A percentile compares a stretch with the other conserved stretches of the same genome.
Conservation (phyloP, 2,888 invertebrate genomes). For the Pilophorus perplexus region DNA sequence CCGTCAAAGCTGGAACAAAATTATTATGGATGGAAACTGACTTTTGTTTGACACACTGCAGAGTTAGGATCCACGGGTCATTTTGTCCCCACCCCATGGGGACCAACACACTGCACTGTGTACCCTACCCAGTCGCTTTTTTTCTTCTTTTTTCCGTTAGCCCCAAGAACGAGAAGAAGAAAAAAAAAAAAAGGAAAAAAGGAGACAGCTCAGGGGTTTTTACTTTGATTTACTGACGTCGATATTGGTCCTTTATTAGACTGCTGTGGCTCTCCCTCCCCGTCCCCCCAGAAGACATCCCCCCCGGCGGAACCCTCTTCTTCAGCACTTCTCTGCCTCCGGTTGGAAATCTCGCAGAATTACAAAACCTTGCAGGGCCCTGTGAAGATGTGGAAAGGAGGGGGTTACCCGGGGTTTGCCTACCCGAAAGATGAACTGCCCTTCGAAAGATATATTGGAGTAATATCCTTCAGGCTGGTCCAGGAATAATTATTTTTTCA, state of each 20-base stretch:
- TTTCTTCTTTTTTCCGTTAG: slow-evolving; percentile 30
- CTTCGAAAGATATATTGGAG: slow-evolving; percentile 17
- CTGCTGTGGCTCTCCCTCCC: slow-evolving; percentile 1
- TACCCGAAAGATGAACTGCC: slow-evolving; percentile 27
- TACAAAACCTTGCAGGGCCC: slow-evolving; percentile 35
- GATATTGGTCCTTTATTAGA: slow-evolving; percentile 42
- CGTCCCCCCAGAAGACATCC: no score
- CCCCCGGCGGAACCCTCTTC: neutral
- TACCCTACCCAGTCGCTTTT: neutral
- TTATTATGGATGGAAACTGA: no score
- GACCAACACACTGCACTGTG: neutral
- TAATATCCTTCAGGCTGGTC: slow-evolving; percentile 11
- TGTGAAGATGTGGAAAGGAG: neutral
- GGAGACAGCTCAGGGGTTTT: slow-evolving; percentile 35
- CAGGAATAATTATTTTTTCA: slow-evolving; percentile 17
- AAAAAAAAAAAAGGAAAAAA: slow-evolving; percentile 32
- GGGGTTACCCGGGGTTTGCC: neutral
- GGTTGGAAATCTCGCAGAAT: slow-evolving; percentile 35
- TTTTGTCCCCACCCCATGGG: neutral
- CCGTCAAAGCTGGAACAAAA: no score
- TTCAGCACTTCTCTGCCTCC: neutral
- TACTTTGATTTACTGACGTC: slow-evolving; percentile 40
- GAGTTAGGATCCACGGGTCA: no score
- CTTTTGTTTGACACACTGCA: no score
- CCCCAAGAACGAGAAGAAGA: no score